Evolutionary conservation across 2,797 vertebrate species (phyloP).

Genomic region (Oryzias dopingdopingensis): DNA sequence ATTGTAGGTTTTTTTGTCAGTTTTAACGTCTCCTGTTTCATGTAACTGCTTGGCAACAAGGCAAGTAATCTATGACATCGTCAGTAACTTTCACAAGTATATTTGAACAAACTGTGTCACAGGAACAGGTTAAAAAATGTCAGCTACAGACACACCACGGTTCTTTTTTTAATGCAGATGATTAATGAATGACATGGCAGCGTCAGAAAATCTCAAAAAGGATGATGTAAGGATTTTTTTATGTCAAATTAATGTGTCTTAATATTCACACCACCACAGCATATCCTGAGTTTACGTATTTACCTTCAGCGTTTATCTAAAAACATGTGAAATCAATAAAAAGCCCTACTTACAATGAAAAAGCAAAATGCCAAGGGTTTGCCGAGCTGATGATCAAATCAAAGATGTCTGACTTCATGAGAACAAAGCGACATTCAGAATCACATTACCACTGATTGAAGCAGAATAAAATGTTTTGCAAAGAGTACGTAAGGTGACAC

Average conservation of each 20-base stretch:
- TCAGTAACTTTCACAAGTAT: too few species aligned
- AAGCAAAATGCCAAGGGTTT: neutral
- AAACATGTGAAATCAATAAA: too few species aligned
- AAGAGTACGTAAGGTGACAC: conserved; percentile 2
- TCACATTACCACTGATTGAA: conserved; percentile 5
- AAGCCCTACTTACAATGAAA: too few species aligned
- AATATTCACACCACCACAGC: too few species aligned
- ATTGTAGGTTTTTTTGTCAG: too few species aligned
- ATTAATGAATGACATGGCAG: neutral
- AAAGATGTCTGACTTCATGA: conserved; percentile 12
- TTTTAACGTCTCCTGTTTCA: too few species aligned
- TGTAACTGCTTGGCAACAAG: too few species aligned
- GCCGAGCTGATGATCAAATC: neutral
- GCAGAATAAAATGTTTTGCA: conserved; percentile 1
- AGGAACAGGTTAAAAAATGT: neutral
- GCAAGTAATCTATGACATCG: too few species aligned
- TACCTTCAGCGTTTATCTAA: too few species aligned
- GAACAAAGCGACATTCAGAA: conserved; percentile 1
- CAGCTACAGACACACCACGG: neutral
- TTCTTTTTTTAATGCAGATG: conserved; percentile 1
- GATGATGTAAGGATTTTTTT: neutral
- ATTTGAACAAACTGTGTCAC: neutral
- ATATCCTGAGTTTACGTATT: too few species aligned
- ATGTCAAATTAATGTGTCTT: too few species aligned
- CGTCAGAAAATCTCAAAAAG: neutral